Evolutionary conservation across 2,797 vertebrate genomes (phyloP).

Genomic region (Siniperca obscura): DNA sequence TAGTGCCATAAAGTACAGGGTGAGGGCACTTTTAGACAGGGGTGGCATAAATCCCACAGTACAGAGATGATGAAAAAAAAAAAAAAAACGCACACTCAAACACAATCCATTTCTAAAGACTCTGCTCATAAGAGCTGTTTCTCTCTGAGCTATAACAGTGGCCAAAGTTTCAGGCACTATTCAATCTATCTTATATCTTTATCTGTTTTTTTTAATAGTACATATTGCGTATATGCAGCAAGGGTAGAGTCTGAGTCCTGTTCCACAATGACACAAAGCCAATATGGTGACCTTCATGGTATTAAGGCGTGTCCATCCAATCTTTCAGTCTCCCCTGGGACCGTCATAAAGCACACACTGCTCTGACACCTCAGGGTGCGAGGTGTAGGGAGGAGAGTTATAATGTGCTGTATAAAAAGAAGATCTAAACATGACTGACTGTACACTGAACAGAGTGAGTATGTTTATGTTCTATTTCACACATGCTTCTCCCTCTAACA

Average conservation of each 20-base stretch:
- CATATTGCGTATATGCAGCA: not conserved
- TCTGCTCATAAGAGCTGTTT: slow-evolving; percentile 16
- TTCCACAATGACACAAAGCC: slow-evolving; percentile 21
- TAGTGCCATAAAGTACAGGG: slow-evolving; percentile 73
- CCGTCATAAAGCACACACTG: slow-evolving; percentile 65
- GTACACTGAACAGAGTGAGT: slow-evolving; percentile 20
- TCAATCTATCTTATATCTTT: not conserved
- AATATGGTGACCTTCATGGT: slow-evolving; percentile 68
- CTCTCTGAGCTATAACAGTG: slow-evolving; percentile 19
- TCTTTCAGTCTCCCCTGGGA: slow-evolving; percentile 51
- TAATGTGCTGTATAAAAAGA: slow-evolving; percentile 56
- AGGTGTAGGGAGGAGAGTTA: slow-evolving; percentile 62
- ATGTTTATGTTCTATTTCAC: slow-evolving; percentile 45
- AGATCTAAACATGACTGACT: slow-evolving; percentile 39
- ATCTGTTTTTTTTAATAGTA: not conserved
- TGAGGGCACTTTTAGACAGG: slow-evolving; percentile 64
- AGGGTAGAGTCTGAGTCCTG: not conserved
- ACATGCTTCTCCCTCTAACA: not conserved
- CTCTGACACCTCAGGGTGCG: slow-evolving; percentile 65
- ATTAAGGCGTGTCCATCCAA: slow-evolving; percentile 62
- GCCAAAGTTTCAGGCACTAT: not conserved
- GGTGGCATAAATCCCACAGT: slow-evolving; percentile 67
- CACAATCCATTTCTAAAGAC: slow-evolving; percentile 31
- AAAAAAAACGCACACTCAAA: slow-evolving; percentile 26
- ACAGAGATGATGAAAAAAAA: slow-evolving; percentile 53